Evolutionary conservation across 2,797 vertebrate species (phyloP).

Genomic region (Ibycter americanus): DNA sequence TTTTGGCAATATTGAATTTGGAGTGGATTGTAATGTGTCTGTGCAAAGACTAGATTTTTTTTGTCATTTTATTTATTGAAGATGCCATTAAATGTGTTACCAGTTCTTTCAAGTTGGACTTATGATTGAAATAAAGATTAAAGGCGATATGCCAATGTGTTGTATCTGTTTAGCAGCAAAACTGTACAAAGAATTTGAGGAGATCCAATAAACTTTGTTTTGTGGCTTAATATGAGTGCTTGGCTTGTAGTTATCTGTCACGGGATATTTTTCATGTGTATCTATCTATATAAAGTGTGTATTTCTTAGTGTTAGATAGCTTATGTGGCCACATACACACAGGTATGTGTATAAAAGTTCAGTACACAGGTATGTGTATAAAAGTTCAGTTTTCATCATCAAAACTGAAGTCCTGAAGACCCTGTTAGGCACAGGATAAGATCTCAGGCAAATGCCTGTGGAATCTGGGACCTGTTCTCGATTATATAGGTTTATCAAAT

Average conservation of each 20-base stretch:
- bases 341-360: background rate
- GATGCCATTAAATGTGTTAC: slow-evolving; percentile 42
- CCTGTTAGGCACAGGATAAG: background rate
- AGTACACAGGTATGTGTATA: background rate
- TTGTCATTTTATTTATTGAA: slow-evolving; percentile 72
- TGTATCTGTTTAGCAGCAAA: slow-evolving; percentile 47
- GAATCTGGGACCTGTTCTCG: background rate
- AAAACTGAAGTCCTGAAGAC: background rate
- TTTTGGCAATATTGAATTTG: slow-evolving; percentile 56
- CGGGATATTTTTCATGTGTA: background rate
- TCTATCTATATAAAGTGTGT: background rate
- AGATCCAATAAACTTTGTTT: slow-evolving; percentile 71
- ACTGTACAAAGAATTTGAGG: slow-evolving; percentile 56
- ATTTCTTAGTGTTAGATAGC: background rate
- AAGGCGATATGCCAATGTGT: slow-evolving; percentile 22
- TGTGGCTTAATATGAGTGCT: slow-evolving; percentile 34
- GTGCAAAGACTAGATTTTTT: slow-evolving; percentile 39
- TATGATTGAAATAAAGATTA: slow-evolving; percentile 41
- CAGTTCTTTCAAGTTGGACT: slow-evolving; percentile 22
- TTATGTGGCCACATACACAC: rapidly evolving
- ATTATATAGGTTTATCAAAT: background rate
- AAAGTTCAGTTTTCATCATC: background rate
- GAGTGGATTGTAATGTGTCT: slow-evolving; percentile 62
- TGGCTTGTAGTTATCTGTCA: slow-evolving; percentile 6
- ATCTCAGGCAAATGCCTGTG: background rate